Base-by-base conservation (phyloP, 2,888 invertebrate species). In the Leucophenga maculata region DNA sequence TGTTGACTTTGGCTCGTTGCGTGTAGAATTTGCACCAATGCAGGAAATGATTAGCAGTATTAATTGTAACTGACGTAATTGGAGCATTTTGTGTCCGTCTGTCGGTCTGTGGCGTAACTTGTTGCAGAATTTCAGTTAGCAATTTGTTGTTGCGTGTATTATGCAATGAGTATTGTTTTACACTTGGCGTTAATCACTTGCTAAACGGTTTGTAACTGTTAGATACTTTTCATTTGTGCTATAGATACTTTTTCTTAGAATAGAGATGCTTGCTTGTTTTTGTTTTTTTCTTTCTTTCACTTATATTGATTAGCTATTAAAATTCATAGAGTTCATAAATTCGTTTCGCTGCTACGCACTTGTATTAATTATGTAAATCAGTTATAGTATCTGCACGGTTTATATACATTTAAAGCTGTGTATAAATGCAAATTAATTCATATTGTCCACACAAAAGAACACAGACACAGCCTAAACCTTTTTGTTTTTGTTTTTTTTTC, bases 1-100 rank as follows among this genome's bases (percentile, higher is more conserved):
- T 68, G 69, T 6, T 54, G 68, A 16, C 60, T 75, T 4, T 67
- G 76, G 55, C 71, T 44, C 67, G 69, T 22, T 69, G 14, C 20
- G 73, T 44, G 75, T 74, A 71, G 72, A 70, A 75, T 77, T 76
- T 70, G 73, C 72, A 55, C 77, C 71, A 70, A 84, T 76, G 77
- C 85, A 86, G 85, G 85, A 86, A 86, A 82, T 78, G 72, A 84
- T 84, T 77, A 86, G 79, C 83, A 81, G 68, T 71, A 80, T 75
- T 77, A 78, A 82, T 80, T 80, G 77, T 79, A 82, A 78, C 70
- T 83, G 83, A 84, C 75, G 84, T 77, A 86, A 85, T 70, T 84
- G 79, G 79, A 78, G 71, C 86, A 80, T 85, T 57, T 69, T 76
- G 57, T 48, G 46, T 26, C 26, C 11, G 32, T 26, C 54, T 52